These are phyloP conservation scores for Tachina grossa DNA, from an alignment of 2,888 invertebrate species.

Conservation along the genomic window DNA sequence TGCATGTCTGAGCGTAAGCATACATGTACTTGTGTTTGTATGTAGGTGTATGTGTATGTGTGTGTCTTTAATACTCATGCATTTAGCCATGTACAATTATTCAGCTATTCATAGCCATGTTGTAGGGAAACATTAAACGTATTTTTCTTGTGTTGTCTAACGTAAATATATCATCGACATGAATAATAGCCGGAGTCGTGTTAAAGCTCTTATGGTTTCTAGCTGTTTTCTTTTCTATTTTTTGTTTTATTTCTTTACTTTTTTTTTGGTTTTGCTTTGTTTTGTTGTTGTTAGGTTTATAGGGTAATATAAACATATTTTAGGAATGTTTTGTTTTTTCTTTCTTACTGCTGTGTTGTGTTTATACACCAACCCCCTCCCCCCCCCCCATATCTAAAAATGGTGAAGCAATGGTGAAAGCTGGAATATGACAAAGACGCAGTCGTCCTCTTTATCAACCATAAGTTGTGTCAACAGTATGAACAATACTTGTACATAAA, in stretches of 20 bases:
- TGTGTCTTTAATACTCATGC: background rate
- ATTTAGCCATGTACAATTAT: conserved; percentile 23
- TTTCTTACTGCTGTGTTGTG: background rate
- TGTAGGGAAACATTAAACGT: conserved; percentile 59
- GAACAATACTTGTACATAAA: conserved; percentile 31
- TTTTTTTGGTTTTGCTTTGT: background rate
- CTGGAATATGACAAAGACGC: conserved; percentile 32
- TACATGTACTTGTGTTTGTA: conserved; percentile 1
- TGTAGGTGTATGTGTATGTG: background rate
- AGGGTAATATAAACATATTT: conserved; percentile 65
- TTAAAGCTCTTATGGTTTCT: conserved; percentile 65
- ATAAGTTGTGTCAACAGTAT: conserved; percentile 63
- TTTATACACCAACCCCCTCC: conserved; percentile 15
- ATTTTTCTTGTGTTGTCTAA: conserved; percentile 61
- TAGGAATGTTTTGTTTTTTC: conserved; percentile 20
- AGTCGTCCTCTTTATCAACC: conserved; percentile 54
- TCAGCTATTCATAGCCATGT: conserved; percentile 50
- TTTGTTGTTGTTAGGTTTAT: conserved; percentile 49
- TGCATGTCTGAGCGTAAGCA: conserved; percentile 2
- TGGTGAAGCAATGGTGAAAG: conserved; percentile 10
- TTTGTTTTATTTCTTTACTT: background rate
- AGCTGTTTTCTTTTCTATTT: conserved; percentile 19
- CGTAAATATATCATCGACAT: conserved; percentile 70
- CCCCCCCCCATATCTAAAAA: background rate
- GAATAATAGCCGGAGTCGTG: conserved; percentile 64